Conservation (phyloP, 2,797 vertebrate species). For the Mormyrus proboscirostris region DNA sequence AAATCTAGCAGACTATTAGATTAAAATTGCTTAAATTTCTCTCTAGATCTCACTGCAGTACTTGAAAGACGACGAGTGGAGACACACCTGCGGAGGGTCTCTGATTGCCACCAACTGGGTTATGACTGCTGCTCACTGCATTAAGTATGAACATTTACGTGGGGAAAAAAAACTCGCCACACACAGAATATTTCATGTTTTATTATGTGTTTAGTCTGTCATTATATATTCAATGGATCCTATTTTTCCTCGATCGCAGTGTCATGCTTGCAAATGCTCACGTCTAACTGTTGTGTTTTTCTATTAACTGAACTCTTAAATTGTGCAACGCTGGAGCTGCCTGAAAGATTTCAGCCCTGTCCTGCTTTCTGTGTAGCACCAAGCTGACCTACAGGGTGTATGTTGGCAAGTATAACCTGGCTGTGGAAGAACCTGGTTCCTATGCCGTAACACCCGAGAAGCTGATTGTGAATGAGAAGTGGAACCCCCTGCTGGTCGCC, state of each 20-base stretch:
- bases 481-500: slow-evolving; percentile 60
- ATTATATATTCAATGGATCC: not conserved
- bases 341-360: not conserved
- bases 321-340: not conserved
- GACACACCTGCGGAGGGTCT: slow-evolving; percentile 71
- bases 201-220: not conserved
- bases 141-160: slow-evolving; percentile 52
- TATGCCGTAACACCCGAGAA: slow-evolving; percentile 59
- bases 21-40: slow-evolving; percentile 15
- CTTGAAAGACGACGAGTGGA: slow-evolving; percentile 52
- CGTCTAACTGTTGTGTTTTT: not conserved
- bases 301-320: not conserved
- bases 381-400: slow-evolving; percentile 61
- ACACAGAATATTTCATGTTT: not conserved
- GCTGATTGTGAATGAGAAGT: slow-evolving; percentile 65
- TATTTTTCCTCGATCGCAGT: not conserved
- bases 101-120: slow-evolving; percentile 73
- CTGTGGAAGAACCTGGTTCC: slow-evolving; percentile 52
- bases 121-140: slow-evolving; percentile 75
- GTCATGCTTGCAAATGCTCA: not conserved
- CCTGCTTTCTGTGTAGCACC: slow-evolving; percentile 33
- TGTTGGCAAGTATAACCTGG: slow-evolving; percentile 67
- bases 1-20: not conserved
- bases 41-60: slow-evolving; percentile 69
- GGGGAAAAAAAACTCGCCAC: not conserved